Conservation (phyloP, 2,888 invertebrate species). For the Erynnis tages region DNA sequence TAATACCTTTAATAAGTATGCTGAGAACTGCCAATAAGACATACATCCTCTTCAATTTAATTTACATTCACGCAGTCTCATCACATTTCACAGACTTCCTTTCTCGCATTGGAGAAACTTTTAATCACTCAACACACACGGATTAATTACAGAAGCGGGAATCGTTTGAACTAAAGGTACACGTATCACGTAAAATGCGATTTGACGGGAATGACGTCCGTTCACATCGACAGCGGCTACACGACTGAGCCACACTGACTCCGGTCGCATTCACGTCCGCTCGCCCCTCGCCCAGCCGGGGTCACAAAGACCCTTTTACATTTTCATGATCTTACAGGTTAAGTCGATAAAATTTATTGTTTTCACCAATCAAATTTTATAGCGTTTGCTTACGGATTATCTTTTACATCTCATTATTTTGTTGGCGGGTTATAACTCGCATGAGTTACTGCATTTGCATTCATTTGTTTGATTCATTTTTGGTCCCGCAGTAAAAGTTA, state of each 20-base stretch:
- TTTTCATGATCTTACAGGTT: conserved; percentile 68
- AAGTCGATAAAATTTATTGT: conserved; percentile 57
- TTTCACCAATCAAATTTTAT: conserved; percentile 31
- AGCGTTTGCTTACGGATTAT: conserved; percentile 7
- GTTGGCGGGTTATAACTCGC: too few species aligned
- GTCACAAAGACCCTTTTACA: conserved; percentile 59
- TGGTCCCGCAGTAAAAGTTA: too few species aligned
- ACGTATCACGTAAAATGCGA: conserved; percentile 38
- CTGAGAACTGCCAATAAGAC: conserved; percentile 62
- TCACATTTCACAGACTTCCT: conserved; percentile 63
- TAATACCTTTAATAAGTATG: conserved; percentile 69
- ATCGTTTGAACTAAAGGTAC: conserved; percentile 43
- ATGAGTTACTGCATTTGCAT: too few species aligned
- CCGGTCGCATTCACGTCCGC: conserved; percentile 48
- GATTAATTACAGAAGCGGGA: conserved; percentile 20
- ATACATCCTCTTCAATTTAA: conserved; percentile 69
- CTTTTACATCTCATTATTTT: background rate
- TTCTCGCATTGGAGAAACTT: conserved; percentile 35
- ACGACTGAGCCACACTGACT: conserved; percentile 54
- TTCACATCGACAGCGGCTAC: conserved; percentile 44
- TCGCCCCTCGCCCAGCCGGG: conserved; percentile 60
- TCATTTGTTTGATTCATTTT: too few species aligned
- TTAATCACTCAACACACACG: conserved; percentile 47
- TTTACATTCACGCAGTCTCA: conserved; percentile 56
- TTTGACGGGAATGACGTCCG: conserved; percentile 42